phyloP scores from a whole-genome alignment of 2,113 vertebrate genomes.

The Sylvilagus bachmani region DNA sequence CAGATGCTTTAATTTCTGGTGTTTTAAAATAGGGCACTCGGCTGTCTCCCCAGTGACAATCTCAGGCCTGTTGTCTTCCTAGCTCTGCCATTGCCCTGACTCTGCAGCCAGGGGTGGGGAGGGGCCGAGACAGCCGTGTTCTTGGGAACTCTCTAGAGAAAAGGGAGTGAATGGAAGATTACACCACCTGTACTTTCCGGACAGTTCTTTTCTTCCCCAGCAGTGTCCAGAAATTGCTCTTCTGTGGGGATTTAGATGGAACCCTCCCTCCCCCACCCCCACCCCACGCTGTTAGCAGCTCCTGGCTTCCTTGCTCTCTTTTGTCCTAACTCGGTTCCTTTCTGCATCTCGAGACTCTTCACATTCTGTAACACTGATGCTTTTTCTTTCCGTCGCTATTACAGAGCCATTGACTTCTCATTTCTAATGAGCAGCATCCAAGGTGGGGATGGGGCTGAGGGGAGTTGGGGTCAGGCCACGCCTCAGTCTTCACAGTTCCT shows the following conservation, averaged over 20 bases:
- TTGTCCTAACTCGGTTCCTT: not conserved
- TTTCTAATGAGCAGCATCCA: not conserved
- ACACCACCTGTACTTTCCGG: not conserved
- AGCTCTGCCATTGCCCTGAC: not conserved
- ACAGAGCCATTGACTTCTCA: not conserved
- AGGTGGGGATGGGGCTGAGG: too few species aligned
- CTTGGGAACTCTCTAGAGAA: not conserved
- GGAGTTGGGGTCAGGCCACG: too few species aligned
- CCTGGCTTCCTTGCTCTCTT: not conserved
- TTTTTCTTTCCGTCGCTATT: not conserved
- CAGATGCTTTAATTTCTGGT: not conserved
- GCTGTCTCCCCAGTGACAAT: accelerated
- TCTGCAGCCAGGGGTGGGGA: accelerated
- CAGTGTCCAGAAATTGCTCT: too few species aligned
- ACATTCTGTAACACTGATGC: too few species aligned
- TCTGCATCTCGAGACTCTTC: not conserved
- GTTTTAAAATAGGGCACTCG: not conserved
- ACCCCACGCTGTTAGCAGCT: not conserved
- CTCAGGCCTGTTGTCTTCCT: accelerated
- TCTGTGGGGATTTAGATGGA: too few species aligned
- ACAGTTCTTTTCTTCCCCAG: too few species aligned
- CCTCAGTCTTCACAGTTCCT: accelerated
- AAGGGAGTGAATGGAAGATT: not conserved
- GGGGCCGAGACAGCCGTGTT: too few species aligned
- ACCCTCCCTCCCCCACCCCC: accelerated